Conservation (phyloP, 2,113 vertebrate species). For the Pimephales promelas region DNA sequence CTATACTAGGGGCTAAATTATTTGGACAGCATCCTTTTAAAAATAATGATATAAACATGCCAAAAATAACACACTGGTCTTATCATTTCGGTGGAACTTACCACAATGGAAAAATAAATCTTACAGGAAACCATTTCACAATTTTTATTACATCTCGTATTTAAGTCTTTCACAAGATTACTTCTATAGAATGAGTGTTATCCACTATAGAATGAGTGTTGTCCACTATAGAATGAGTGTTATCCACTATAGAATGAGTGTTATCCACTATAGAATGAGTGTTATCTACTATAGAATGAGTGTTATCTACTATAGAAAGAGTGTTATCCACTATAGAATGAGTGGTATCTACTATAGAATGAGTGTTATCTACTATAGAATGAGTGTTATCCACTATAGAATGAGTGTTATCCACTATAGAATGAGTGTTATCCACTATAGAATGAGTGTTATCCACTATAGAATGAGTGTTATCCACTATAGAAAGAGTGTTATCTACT, state of each 20-base stretch:
- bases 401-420: conserved; percentile 22
- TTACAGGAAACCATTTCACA: not conserved
- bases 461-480: conserved; percentile 25
- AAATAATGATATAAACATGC: not conserved
- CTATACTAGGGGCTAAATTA: not conserved
- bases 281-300: conserved; percentile 4
- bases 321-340: conserved; percentile 28
- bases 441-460: too few species aligned
- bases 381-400: conserved; percentile 11
- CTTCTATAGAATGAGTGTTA: conserved; percentile 22
- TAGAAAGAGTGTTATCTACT: conserved; percentile 1
- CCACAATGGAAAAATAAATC: not conserved
- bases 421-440: conserved; percentile 16
- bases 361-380: conserved; percentile 13
- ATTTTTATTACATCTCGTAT: not conserved
- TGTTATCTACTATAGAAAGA: conserved; percentile 4
- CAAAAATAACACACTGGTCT: not conserved
- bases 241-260: conserved; percentile 14
- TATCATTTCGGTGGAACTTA: not conserved
- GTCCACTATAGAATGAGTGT: conserved; percentile 17
- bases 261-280: conserved; percentile 31
- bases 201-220: conserved; percentile 7
- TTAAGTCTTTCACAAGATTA: not conserved
- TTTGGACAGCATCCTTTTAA: not conserved
- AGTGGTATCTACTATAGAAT: too few species aligned